Percentiles rank a stretch among this genome's conserved stretches.
phyloP scores from a whole-genome alignment of 2,113 vertebrate species.

The Piliocolobus tephrosceles region DNA sequence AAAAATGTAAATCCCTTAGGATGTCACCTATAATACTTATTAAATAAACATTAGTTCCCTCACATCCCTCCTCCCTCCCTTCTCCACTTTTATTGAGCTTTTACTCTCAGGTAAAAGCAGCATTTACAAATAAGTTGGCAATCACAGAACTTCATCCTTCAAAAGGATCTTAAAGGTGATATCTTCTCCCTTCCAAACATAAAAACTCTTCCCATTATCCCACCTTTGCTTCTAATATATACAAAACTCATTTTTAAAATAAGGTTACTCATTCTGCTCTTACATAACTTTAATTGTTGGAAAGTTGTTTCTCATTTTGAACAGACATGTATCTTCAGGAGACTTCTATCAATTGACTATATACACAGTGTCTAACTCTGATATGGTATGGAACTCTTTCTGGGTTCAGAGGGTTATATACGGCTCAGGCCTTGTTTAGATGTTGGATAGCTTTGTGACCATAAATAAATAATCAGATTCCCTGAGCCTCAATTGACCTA shows the following conservation, averaged over 20 bases:
- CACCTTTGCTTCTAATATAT: not conserved
- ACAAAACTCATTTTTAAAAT: not conserved
- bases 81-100: not conserved
- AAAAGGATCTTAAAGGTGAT: not conserved
- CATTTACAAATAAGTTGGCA: not conserved
- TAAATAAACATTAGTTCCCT: slow-evolving; percentile 13
- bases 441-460: not conserved
- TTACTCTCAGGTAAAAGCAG: not conserved
- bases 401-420: not conserved
- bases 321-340: not conserved
- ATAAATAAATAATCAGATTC: not conserved
- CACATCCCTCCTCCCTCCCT: not conserved
- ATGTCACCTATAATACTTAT: not conserved
- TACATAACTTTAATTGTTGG: not conserved
- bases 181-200: not conserved
- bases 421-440: not conserved
- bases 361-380: not conserved
- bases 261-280: not conserved
- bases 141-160: not conserved
- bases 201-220: not conserved
- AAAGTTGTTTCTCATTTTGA: not conserved
- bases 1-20: slow-evolving; percentile 55
- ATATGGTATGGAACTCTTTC: not conserved
- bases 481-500: not conserved
- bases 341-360: not conserved